Evolutionary conservation across 2,797 vertebrate genomes (phyloP), one percentile per base, ranked within the genome.

Genomic region (Eremophila alpestris): DNA sequence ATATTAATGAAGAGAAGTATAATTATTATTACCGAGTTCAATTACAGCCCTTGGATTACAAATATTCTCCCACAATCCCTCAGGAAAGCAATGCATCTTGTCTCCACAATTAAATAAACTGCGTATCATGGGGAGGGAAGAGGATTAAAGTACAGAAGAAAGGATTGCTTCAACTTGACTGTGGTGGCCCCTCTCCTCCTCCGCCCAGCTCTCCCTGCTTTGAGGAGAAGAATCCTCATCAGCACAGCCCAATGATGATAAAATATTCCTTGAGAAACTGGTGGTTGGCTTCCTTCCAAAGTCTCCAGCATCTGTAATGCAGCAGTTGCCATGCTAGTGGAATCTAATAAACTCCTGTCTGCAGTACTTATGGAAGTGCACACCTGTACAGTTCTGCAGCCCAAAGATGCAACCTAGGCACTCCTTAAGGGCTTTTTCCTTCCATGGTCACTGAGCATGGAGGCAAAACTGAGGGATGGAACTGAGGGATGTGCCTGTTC

Each of bases 1-100:
- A 93, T 78, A 93, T 95, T 96, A 95, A 96, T 91, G 94, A 95
- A 94, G 95, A 94, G 95, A 95, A 94, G 95, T 90, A 81, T 94
- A 95, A 96, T 95, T 93, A 96, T 96, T 96, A 91, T 94, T 91
- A 91, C 91, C 2, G 59, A 94, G 94, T 94, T 95, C 96, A 96
- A 90, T 96, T 94, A 94, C 93, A 94, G 91, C 65, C 87, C 91
- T 40, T 91, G 95, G 95, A 96, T 96, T 96, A 96, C 94, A 96
- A 95, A 96, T 93, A 95, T 75, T 94, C 83, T 93, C 95, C 94
- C 89, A 93, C 89, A 96, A 83, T 93, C 94, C 94, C 95, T 88
- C 87, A 83, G 96, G 96, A 94, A 96, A 94, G 93, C 68, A 93
- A 88, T 65, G 87, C 95, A 94, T 96, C 94, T 91, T 88, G 79